These are phyloP conservation scores for Peromyscus polionotus DNA, from an alignment of 2,113 vertebrate species.

Conservation along the genomic window DNA sequence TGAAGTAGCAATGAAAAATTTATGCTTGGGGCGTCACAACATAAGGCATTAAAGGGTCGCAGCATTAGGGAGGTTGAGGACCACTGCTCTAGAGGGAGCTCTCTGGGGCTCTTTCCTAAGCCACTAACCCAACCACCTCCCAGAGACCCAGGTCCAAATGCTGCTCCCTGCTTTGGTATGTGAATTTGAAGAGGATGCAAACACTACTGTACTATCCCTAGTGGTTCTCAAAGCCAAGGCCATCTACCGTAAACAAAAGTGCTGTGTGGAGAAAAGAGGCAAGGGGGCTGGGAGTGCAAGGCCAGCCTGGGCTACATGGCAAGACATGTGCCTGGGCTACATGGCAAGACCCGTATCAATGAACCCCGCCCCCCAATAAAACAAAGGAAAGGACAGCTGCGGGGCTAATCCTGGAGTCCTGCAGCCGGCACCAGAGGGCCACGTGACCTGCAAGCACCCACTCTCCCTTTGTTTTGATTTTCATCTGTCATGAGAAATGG, in stretches of 20 bases:
- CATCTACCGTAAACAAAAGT: background rate
- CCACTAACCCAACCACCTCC: background rate
- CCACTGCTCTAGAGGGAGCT: background rate
- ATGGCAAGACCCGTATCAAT: background rate
- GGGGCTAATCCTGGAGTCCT: background rate
- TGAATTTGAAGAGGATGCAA: background rate
- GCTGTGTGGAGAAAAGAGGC: background rate
- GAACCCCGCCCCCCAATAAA: background rate
- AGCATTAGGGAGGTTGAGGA: background rate
- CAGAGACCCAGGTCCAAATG: background rate
- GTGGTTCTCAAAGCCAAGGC: background rate
- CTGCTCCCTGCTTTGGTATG: background rate
- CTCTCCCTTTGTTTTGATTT: background rate
- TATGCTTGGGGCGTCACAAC: background rate
- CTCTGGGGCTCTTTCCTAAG: background rate
- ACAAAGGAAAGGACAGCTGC: background rate
- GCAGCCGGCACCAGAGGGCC: background rate
- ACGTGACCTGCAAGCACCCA: background rate
- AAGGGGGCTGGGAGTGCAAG: background rate
- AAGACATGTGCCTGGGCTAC: background rate
- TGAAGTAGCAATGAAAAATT: background rate
- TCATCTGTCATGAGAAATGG: background rate
- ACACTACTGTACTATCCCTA: background rate
- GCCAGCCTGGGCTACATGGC: background rate
- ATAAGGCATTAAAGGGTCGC: background rate